Conservation (phyloP, 2,113 vertebrate genomes). For the Peromyscus maniculatus region DNA sequence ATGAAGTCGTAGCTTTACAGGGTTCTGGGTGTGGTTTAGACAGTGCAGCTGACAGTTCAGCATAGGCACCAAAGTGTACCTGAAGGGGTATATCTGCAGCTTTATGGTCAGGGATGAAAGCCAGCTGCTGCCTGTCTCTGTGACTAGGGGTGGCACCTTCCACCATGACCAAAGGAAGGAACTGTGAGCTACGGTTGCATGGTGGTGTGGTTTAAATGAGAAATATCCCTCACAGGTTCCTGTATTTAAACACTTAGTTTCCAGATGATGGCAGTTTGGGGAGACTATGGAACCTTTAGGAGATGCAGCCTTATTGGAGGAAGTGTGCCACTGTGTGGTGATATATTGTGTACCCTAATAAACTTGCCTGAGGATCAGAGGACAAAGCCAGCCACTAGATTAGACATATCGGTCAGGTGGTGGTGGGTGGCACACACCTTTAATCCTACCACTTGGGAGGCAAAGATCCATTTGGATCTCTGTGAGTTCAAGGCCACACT, state of each 20-base stretch:
- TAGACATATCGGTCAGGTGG: too few relatives aligned
- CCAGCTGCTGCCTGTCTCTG: neutral
- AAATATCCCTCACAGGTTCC: neutral
- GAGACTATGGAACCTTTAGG: neutral
- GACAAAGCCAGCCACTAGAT: too few relatives aligned
- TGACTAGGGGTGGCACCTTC: neutral
- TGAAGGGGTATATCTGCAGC: neutral
- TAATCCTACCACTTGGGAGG: too few relatives aligned
- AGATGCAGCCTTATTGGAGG: neutral
- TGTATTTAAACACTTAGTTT: neutral
- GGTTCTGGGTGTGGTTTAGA: neutral
- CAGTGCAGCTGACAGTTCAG: neutral
- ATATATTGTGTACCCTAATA: too few relatives aligned
- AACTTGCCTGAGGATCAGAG: too few relatives aligned
- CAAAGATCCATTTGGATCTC: too few relatives aligned
- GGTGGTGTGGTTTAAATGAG: neutral
- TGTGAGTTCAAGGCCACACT: too few relatives aligned
- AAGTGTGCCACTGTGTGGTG: neutral
- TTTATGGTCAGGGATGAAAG: neutral
- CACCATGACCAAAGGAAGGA: neutral
- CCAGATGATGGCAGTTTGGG: neutral
- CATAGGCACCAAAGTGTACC: neutral
- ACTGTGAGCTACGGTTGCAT: neutral
- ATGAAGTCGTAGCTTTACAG: neutral
- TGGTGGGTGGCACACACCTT: too few relatives aligned